Percentiles rank a stretch among this genome's conserved stretches.
These are phyloP conservation scores for Rhinichthys osculus DNA, from an alignment of 2,797 vertebrate genomes.

Conservation along the genomic window DNA sequence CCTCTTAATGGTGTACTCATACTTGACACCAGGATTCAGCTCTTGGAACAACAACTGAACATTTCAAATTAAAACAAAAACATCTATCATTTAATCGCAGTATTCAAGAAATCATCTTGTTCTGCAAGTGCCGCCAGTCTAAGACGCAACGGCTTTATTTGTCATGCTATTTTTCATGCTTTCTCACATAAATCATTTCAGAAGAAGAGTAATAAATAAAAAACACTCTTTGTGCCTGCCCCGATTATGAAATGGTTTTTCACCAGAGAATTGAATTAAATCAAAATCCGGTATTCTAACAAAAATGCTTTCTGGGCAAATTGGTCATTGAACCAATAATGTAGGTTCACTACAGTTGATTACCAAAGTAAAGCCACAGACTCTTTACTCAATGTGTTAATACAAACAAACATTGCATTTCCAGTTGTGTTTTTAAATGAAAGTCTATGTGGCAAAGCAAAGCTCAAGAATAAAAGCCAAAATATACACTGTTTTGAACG, in stretches of 20 bases:
- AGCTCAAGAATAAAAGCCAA: not conserved
- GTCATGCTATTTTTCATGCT: not conserved
- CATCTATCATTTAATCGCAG: not conserved
- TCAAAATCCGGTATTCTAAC: not conserved
- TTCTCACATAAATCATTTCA: conserved; percentile 1
- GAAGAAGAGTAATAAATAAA: not conserved
- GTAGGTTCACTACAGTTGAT: too few species aligned
- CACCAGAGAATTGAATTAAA: not conserved
- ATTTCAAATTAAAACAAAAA: conserved; percentile 1
- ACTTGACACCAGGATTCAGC: conserved; percentile 88
- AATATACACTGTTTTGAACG: not conserved
- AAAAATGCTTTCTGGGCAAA: not conserved
- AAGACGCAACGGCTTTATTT: not conserved
- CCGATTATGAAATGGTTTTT: not conserved
- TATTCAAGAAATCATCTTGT: not conserved
- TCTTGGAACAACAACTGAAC: conserved; percentile 93
- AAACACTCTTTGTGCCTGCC: not conserved
- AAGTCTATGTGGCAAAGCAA: not conserved
- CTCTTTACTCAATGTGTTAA: not conserved
- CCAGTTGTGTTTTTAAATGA: not conserved
- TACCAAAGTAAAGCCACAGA: too few species aligned
- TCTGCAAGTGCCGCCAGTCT: not conserved
- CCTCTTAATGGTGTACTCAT: conserved; percentile 89
- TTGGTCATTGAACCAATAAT: not conserved
- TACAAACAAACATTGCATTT: not conserved